A percentile compares a stretch with the other conserved stretches of the same genome.
phyloP scores from a whole-genome alignment of 1,140 invertebrate genomes.

The Pachypsylla venusta region DNA sequence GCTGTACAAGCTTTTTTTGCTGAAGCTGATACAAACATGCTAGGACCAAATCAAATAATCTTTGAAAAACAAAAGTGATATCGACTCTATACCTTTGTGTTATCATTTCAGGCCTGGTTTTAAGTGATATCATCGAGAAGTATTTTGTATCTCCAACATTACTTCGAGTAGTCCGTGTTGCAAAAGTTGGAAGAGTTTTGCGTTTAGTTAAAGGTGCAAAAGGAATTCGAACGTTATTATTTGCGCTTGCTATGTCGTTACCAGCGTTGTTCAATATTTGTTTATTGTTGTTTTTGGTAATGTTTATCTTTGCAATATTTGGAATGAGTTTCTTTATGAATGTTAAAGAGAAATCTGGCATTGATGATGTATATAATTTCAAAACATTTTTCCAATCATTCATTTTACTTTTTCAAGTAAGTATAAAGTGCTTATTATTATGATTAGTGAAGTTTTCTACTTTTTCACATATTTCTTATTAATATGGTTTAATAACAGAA shows the following conservation, averaged over 20 bases:
- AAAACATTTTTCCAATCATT: conserved; percentile 97
- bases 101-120: conserved; percentile 60
- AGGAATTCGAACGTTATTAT: conserved; percentile 90
- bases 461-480: too few relatives aligned
- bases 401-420: conserved; percentile 89
- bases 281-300: conserved; percentile 89
- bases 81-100: too few relatives aligned
- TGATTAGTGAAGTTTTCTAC: too few relatives aligned
- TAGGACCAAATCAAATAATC: too few relatives aligned
- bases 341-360: conserved; percentile 79
- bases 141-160: conserved; percentile 96
- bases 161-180: conserved; percentile 90
- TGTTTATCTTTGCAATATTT: conserved; percentile 99
- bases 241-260: conserved; percentile 94
- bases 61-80: too few relatives aligned
- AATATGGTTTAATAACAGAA: too few relatives aligned
- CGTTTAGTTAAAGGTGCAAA: conserved; percentile 94
- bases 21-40: too few relatives aligned
- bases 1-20: too few relatives aligned
- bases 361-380: conserved; percentile 96
- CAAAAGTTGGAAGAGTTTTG: conserved; percentile 91
- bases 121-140: conserved; percentile 91
- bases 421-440: conserved; percentile 2
- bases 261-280: conserved; percentile 98
- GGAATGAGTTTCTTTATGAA: conserved; percentile 99